A percentile compares a stretch with the other conserved stretches of the same genome.
Evolutionary conservation across 2,888 invertebrate genomes (phyloP).

Genomic region (Drosophila parthenogenetica): DNA sequence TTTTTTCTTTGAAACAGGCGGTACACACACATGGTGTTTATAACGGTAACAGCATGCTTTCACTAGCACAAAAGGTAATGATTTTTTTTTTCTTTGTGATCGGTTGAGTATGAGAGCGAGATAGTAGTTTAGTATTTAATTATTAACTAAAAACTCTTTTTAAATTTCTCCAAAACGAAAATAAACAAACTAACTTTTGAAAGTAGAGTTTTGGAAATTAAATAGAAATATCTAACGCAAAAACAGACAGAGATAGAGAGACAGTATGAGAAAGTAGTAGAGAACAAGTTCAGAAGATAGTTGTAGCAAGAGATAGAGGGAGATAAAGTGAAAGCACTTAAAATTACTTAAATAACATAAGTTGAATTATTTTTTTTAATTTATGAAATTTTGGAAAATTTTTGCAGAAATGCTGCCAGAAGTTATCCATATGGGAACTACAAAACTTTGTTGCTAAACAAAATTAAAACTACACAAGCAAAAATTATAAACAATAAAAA

Average conservation of each 20-base stretch:
- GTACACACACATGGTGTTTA: slow-evolving; percentile 18
- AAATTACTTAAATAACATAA: slow-evolving; percentile 14
- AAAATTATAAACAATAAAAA: slow-evolving; percentile 71
- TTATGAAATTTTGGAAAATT: slow-evolving; percentile 13
- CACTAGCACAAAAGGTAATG: slow-evolving; percentile 19
- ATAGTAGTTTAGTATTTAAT: not conserved
- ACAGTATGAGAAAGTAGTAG: slow-evolving; percentile 9
- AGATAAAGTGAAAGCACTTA: slow-evolving; percentile 23
- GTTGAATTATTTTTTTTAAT: slow-evolving; percentile 21
- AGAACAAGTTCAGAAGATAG: slow-evolving; percentile 12
- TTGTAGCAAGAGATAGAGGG: slow-evolving; percentile 18
- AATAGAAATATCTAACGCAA: slow-evolving; percentile 20
- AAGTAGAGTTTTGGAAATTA: slow-evolving; percentile 19
- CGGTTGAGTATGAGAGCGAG: slow-evolving; percentile 18
- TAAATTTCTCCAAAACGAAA: slow-evolving; percentile 21
- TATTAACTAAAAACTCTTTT: slow-evolving; percentile 2
- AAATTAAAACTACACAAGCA: slow-evolving; percentile 84
- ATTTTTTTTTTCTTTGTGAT: not conserved
- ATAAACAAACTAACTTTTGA: slow-evolving; percentile 17
- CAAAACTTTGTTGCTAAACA: slow-evolving; percentile 62
- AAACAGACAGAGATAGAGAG: slow-evolving; percentile 7
- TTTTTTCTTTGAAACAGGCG: slow-evolving; percentile 22
- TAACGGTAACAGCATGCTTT: slow-evolving; percentile 46
- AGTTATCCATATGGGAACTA: slow-evolving; percentile 38
- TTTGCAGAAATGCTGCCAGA: slow-evolving; percentile 21